Conservation (phyloP, 1,140 invertebrate species). For the Magallana ariakensis region DNA sequence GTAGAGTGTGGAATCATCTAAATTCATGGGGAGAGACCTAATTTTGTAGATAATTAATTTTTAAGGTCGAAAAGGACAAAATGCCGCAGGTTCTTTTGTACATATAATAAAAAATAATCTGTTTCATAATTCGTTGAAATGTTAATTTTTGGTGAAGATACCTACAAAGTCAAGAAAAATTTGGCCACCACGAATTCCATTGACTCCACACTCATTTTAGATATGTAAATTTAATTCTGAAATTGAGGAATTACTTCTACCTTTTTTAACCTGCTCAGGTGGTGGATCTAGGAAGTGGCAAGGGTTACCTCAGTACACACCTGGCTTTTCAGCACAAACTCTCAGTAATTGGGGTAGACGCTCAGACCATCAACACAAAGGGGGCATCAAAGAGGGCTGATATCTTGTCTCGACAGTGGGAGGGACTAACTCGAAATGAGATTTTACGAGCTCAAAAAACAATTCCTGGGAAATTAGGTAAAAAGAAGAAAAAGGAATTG, state of each 20-base stretch:
- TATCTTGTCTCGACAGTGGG: conserved; percentile 81
- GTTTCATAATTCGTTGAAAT: too few species aligned
- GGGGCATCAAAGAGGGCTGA: conserved; percentile 83
- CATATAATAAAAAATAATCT: too few species aligned
- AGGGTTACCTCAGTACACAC: conserved; percentile 89
- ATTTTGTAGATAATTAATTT: too few species aligned
- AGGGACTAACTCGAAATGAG: conserved; percentile 61
- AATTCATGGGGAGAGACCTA: too few species aligned
- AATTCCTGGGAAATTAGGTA: conserved; percentile 56
- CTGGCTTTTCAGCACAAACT: conserved; percentile 85
- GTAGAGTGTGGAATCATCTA: too few species aligned
- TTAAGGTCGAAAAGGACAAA: too few species aligned
- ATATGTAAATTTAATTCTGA: too few species aligned
- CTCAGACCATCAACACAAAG: conserved; percentile 83
- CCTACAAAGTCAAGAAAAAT: too few species aligned
- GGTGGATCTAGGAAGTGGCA: conserved; percentile 92
- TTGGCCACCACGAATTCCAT: too few species aligned
- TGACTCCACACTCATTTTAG: too few species aligned
- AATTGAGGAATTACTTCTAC: neutral
- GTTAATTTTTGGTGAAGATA: too few species aligned
- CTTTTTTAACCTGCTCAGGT: conserved; percentile 76
- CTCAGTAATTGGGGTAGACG: conserved; percentile 89
- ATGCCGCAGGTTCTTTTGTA: too few species aligned
- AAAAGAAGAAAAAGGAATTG: conserved; percentile 53
- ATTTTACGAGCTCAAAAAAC: conserved; percentile 56